These are phyloP conservation scores for Petrocephalus microphthalmus DNA, from an alignment of 2,113 vertebrate species.

Conservation along the genomic window DNA sequence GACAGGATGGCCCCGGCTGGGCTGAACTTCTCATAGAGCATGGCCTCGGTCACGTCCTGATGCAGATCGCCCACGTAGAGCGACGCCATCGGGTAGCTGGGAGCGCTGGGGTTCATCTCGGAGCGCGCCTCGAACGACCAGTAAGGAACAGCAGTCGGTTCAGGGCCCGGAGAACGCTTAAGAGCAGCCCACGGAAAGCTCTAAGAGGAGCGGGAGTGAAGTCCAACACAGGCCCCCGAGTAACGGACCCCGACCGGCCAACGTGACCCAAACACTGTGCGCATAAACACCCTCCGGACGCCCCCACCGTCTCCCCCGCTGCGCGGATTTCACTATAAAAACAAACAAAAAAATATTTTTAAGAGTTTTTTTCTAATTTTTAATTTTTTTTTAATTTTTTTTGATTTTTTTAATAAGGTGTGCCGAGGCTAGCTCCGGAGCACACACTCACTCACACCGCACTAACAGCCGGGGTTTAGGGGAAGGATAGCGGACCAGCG, in stretches of 20 bases:
- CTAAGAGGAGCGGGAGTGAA: not conserved
- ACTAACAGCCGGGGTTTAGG: constrained; percentile 60
- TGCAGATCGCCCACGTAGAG: constrained; percentile 84
- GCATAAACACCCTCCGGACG: constrained; percentile 29
- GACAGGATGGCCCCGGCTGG: constrained; percentile 81
- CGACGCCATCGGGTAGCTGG: constrained; percentile 84
- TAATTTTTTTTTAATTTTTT: constrained; percentile 59
- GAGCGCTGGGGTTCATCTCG: constrained; percentile 79
- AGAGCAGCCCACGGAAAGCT: not conserved
- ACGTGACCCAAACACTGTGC: constrained; percentile 39
- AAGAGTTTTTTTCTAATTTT: constrained; percentile 51
- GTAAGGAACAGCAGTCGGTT: not conserved
- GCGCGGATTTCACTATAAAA: constrained; percentile 54
- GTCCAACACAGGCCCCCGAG: not conserved
- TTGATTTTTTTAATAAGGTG: constrained; percentile 59
- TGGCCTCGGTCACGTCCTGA: constrained; percentile 80
- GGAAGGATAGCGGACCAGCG: constrained; percentile 22
- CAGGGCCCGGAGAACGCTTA: not conserved
- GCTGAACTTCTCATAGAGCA: constrained; percentile 87
- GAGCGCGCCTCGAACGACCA: not conserved
- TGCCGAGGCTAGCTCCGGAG: constrained; percentile 62
- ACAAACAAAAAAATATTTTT: constrained; percentile 46
- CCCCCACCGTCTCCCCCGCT: constrained; percentile 47
- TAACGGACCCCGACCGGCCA: constrained; percentile 1
- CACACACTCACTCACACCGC: constrained; percentile 64